A percentile compares a stretch with the other conserved stretches of the same genome.
phyloP scores from a whole-genome alignment of 1,140 invertebrate species.

The Ceratosolen fusciceps region DNA sequence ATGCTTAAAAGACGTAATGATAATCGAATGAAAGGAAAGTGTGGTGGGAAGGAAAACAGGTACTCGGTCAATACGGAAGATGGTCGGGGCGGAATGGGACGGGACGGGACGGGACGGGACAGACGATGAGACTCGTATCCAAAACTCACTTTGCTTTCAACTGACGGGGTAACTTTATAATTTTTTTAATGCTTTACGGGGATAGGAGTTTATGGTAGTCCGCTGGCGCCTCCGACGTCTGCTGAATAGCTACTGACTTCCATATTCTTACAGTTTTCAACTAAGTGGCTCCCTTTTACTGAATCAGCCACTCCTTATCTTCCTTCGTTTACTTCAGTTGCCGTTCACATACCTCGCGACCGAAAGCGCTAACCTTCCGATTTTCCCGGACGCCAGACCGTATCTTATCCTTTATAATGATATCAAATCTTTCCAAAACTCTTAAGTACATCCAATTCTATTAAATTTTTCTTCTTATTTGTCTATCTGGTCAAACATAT shows the following conservation, averaged over 20 bases:
- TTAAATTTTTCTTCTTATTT: background rate
- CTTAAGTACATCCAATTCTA: background rate
- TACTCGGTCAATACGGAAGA: slow-evolving; percentile 8
- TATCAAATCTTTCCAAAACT: slow-evolving; percentile 16
- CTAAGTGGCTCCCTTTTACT: slow-evolving; percentile 50
- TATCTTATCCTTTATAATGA: background rate
- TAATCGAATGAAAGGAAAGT: slow-evolving; percentile 33
- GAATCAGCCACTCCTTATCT: background rate
- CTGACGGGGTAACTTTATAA: slow-evolving; percentile 56
- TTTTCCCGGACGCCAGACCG: background rate
- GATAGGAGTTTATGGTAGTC: slow-evolving; percentile 54
- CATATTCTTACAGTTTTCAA: slow-evolving; percentile 49
- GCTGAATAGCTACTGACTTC: slow-evolving; percentile 46
- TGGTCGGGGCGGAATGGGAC: background rate
- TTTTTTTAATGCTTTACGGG: slow-evolving; percentile 57
- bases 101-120: background rate
- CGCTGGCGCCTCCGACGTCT: slow-evolving; percentile 58
- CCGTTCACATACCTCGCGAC: background rate
- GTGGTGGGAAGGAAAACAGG: background rate
- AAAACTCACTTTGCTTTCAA: slow-evolving; percentile 34
- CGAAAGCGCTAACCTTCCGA: slow-evolving; percentile 8
- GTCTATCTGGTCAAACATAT: background rate
- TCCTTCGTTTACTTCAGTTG: background rate
- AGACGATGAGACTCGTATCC: slow-evolving; percentile 24
- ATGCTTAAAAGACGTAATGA: background rate